Evolutionary conservation across 2,113 vertebrate genomes (phyloP).

Genomic region (Oceanodroma tethys): DNA sequence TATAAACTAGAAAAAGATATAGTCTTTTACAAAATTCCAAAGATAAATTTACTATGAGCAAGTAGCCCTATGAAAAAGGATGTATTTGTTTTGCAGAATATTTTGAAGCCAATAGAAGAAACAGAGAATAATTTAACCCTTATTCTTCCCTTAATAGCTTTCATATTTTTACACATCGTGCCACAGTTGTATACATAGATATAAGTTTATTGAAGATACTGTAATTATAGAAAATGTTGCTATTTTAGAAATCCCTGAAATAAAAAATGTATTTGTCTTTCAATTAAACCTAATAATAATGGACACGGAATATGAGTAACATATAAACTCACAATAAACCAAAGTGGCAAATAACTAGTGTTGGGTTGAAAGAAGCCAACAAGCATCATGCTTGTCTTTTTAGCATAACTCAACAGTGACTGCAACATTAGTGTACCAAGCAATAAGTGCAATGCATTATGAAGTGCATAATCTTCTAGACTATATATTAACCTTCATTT

Average conservation of each 20-base stretch:
- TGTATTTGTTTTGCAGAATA: slow-evolving; percentile 62
- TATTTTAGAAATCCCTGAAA: slow-evolving; percentile 75
- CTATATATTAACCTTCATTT: slow-evolving; percentile 79
- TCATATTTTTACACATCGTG: slow-evolving; percentile 72
- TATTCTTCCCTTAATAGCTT: slow-evolving; percentile 67
- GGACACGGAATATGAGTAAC: slow-evolving; percentile 66
- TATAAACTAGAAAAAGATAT: slow-evolving; percentile 41
- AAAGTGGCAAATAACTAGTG: slow-evolving; percentile 76
- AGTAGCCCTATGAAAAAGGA: slow-evolving; percentile 63
- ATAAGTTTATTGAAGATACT: slow-evolving; percentile 75
- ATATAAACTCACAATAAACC: slow-evolving; percentile 69
- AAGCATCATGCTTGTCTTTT: slow-evolving; percentile 71
- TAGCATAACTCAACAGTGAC: slow-evolving; percentile 67
- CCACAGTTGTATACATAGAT: slow-evolving; percentile 78
- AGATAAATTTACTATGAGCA: slow-evolving; percentile 64
- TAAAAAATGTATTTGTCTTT: slow-evolving; percentile 72
- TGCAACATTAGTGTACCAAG: slow-evolving; percentile 89
- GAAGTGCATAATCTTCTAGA: slow-evolving; percentile 70
- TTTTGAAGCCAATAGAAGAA: slow-evolving; percentile 70
- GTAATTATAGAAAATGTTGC: slow-evolving; percentile 74
- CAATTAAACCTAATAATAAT: slow-evolving; percentile 64
- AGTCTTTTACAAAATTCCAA: slow-evolving; percentile 71
- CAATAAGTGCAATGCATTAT: slow-evolving; percentile 85
- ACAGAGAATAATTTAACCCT: slow-evolving; percentile 69
- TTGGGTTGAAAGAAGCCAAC: slow-evolving; percentile 69